A percentile compares a stretch with the other conserved stretches of the same genome.
Conservation (phyloP, 2,113 vertebrate species). For the Chauna torquata region DNA sequence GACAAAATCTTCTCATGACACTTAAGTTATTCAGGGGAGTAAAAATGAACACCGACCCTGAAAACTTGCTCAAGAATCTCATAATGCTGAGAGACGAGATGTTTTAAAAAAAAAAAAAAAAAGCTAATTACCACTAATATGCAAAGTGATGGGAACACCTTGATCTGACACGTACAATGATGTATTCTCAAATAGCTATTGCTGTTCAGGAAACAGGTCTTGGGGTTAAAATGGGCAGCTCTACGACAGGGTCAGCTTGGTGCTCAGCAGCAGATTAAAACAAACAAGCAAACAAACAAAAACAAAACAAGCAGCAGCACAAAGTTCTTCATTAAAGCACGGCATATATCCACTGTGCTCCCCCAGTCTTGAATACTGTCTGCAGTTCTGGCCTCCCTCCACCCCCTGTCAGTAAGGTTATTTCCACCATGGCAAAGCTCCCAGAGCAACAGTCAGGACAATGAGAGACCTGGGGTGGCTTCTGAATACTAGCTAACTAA, state of each 20-base stretch:
- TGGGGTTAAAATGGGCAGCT: background rate
- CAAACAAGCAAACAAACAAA: too few relatives aligned
- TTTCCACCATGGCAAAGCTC: background rate
- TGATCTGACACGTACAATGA: background rate
- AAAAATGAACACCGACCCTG: background rate
- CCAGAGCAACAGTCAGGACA: background rate
- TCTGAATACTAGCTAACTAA: background rate
- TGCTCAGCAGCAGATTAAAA: background rate
- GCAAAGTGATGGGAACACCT: background rate
- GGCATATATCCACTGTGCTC: background rate
- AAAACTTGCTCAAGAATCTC: background rate
- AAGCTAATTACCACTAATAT: background rate
- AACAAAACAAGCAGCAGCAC: background rate
- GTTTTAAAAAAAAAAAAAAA: background rate
- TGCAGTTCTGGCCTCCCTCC: background rate
- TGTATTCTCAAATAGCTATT: background rate
- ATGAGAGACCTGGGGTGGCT: accelerated
- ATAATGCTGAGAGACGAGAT: background rate
- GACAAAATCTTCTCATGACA: background rate
- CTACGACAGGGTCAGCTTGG: background rate
- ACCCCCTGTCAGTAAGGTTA: background rate
- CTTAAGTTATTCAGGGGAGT: background rate
- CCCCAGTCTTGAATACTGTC: background rate
- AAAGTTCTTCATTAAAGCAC: background rate
- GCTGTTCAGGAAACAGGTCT: background rate